Percentiles rank a stretch among this genome's conserved stretches.
phyloP scores from a whole-genome alignment of 2,113 vertebrate species.

The Upupa epops region DNA sequence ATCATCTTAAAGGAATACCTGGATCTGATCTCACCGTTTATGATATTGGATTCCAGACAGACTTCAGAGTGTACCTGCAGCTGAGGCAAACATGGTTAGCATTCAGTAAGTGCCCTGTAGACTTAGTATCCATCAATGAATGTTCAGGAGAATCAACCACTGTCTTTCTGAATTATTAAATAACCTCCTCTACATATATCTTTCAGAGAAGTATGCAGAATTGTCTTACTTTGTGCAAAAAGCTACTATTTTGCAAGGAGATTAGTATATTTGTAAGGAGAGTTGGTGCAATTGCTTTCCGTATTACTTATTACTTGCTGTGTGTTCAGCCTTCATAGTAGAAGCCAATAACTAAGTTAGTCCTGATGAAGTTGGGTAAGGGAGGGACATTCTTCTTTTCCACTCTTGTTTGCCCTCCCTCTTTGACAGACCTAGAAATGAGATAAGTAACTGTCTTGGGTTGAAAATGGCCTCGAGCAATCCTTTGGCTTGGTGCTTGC shows the following conservation, averaged over 20 bases:
- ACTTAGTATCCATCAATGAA: background rate
- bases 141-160: background rate
- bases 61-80: constrained; percentile 86
- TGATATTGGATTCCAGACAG: constrained; percentile 87
- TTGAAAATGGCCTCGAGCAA: too few relatives aligned
- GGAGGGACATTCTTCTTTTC: background rate
- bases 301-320: background rate
- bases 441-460: too few relatives aligned
- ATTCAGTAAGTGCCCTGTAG: constrained; percentile 84
- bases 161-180: background rate
- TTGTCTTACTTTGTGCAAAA: background rate
- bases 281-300: background rate
- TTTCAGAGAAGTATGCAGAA: background rate
- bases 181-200: background rate
- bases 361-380: background rate
- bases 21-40: constrained; percentile 81
- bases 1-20: constrained; percentile 74
- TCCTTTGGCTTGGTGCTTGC: too few relatives aligned
- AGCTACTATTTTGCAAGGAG: background rate
- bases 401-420: background rate
- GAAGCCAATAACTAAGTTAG: background rate
- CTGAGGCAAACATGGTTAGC: constrained; percentile 91
- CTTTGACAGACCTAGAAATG: background rate
- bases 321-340: background rate
- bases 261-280: background rate